A percentile compares a stretch with the other conserved stretches of the same genome.
These are phyloP conservation scores for Drosophila insularis DNA, from an alignment of 1,140 invertebrate genomes.

Conservation along the genomic window DNA sequence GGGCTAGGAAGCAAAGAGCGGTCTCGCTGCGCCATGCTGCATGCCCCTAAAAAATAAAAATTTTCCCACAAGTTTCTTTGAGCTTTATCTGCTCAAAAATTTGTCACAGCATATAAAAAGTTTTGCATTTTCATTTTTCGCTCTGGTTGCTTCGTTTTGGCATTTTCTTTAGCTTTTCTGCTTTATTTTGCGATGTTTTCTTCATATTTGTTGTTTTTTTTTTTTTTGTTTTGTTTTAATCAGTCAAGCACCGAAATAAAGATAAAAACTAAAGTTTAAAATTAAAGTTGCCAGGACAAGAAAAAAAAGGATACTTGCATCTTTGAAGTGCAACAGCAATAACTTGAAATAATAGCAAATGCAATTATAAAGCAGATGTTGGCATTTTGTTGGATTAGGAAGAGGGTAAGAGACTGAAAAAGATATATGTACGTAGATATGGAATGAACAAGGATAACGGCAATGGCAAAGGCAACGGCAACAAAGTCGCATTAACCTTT, in stretches of 20 bases:
- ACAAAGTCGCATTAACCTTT: conserved; percentile 55
- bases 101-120: conserved; percentile 79
- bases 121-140: conserved; percentile 58
- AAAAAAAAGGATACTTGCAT: not conserved
- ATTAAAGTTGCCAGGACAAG: conserved; percentile 56
- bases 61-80: conserved; percentile 58
- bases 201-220: too few species aligned
- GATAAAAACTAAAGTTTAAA: conserved; percentile 74
- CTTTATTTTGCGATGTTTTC: conserved; percentile 1
- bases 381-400: conserved; percentile 62
- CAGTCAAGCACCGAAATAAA: conserved; percentile 65
- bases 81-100: conserved; percentile 74
- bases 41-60: conserved; percentile 51
- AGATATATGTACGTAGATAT: not conserved
- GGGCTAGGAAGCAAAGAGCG: conserved; percentile 23
- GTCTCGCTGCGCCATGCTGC: conserved; percentile 18
- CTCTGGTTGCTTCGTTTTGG: conserved; percentile 16
- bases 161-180: conserved; percentile 6
- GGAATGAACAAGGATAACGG: conserved; percentile 33
- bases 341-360: conserved; percentile 70
- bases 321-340: conserved; percentile 70
- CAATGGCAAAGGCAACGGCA: conserved; percentile 9
- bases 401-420: not conserved
- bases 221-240: conserved; percentile 71
- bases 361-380: conserved; percentile 69